Conservation (phyloP, 2,797 vertebrate species). For the Pachyuromys duprasi region DNA sequence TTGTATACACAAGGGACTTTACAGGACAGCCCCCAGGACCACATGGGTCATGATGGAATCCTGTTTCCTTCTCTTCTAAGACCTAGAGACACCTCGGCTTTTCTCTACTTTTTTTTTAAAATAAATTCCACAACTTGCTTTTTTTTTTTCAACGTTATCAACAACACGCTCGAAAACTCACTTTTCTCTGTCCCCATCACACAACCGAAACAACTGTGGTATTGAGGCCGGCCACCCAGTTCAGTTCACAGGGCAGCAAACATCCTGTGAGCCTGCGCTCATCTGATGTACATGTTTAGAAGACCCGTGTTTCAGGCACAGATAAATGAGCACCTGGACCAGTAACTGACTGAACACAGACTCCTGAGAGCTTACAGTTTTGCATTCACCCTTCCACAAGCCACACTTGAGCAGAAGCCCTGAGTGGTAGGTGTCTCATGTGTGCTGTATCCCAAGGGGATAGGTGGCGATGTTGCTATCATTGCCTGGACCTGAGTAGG, state of each 20-base stretch:
- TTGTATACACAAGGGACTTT: neutral
- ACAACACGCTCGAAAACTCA: neutral
- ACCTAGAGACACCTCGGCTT: neutral
- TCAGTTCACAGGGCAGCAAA: neutral
- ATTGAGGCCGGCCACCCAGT: neutral
- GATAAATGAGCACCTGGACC: neutral
- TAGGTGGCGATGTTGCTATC: fast-evolving
- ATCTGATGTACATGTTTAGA: neutral
- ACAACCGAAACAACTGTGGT: no score
- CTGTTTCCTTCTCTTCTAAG: neutral
- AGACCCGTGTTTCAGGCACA: fast-evolving
- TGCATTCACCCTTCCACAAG: neutral
- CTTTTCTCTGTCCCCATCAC: fast-evolving
- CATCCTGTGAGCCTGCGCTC: no score
- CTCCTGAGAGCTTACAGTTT: neutral
- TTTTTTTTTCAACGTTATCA: neutral
- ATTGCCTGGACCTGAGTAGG: fast-evolving
- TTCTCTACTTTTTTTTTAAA: neutral
- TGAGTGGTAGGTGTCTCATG: fast-evolving
- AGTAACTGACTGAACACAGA: fast-evolving
- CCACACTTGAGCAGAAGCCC: neutral
- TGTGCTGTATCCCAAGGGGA: fast-evolving
- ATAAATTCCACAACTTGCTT: neutral
- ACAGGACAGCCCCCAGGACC: neutral
- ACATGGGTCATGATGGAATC: fast-evolving